Evolutionary conservation across 2,113 vertebrate genomes (phyloP).

Genomic region (Electrona antarctica): DNA sequence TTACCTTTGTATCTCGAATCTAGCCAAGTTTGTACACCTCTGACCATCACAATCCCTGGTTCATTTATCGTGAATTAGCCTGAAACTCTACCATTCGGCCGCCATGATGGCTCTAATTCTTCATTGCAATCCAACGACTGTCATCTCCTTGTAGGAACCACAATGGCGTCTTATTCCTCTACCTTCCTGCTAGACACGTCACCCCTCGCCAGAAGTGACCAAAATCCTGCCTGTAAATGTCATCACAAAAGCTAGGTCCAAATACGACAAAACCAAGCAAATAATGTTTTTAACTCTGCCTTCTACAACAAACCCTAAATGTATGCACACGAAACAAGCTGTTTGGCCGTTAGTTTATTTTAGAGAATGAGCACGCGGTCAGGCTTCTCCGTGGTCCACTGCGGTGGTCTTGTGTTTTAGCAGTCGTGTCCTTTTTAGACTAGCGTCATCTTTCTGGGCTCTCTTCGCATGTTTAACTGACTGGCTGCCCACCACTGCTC

Average conservation of each 20-base stretch:
- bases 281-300: background rate
- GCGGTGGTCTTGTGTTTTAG: constrained; percentile 62
- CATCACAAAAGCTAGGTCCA: background rate
- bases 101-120: constrained; percentile 66
- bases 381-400: constrained; percentile 58
- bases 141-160: constrained; percentile 40
- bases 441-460: constrained; percentile 66
- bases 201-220: background rate
- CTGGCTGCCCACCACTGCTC: constrained; percentile 8
- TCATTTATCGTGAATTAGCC: background rate
- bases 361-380: background rate
- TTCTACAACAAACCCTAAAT: fast-evolving
- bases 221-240: constrained; percentile 13
- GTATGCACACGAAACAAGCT: fast-evolving
- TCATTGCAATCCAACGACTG: fast-evolving
- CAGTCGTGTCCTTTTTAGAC: constrained; percentile 81
- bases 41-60: background rate
- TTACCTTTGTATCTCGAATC: constrained; percentile 50
- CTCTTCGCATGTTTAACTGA: constrained; percentile 55
- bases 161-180: constrained; percentile 67
- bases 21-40: constrained; percentile 30
- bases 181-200: constrained; percentile 68
- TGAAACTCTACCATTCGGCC: constrained; percentile 6
- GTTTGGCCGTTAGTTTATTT: background rate
- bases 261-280: fast-evolving